Evolutionary conservation across 2,888 invertebrate species (phyloP).

Genomic region (Trissolcus japonicus): DNA sequence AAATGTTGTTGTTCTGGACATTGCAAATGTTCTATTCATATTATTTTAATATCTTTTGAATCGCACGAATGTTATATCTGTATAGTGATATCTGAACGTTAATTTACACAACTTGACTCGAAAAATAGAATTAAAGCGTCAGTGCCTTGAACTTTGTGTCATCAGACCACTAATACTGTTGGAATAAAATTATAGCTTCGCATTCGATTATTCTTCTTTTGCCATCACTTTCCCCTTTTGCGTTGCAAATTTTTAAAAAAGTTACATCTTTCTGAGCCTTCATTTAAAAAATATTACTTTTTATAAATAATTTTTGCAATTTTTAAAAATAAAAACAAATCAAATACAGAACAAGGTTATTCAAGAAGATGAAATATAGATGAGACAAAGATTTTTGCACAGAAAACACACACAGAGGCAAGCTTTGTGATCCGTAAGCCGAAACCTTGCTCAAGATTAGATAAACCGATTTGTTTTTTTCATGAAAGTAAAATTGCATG

Average conservation of each 20-base stretch:
- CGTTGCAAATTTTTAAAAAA: too few relatives aligned
- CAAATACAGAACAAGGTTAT: neutral
- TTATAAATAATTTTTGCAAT: neutral
- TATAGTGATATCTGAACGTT: constrained; percentile 6
- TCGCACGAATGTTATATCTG: neutral
- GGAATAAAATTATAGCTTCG: constrained; percentile 16
- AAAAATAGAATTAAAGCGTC: constrained; percentile 26
- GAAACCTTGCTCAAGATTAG: constrained; percentile 13
- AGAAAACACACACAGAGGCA: too few relatives aligned
- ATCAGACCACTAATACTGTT: constrained; percentile 41
- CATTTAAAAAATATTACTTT: too few relatives aligned
- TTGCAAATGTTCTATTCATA: too few relatives aligned
- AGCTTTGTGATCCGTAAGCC: too few relatives aligned
- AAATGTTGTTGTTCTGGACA: too few relatives aligned
- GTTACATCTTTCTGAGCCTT: too few relatives aligned
- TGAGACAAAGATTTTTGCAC: too few relatives aligned
- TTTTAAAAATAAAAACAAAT: neutral
- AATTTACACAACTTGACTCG: constrained; percentile 11
- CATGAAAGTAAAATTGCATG: constrained; percentile 2
- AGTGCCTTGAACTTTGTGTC: constrained; percentile 51
- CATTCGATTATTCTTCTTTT: neutral
- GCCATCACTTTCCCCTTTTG: neutral
- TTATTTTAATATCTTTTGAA: neutral
- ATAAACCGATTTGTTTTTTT: constrained; percentile 6
- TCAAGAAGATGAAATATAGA: too few relatives aligned